Conservation (phyloP, 2,888 invertebrate species). For the Cheilosia scutellata region DNA sequence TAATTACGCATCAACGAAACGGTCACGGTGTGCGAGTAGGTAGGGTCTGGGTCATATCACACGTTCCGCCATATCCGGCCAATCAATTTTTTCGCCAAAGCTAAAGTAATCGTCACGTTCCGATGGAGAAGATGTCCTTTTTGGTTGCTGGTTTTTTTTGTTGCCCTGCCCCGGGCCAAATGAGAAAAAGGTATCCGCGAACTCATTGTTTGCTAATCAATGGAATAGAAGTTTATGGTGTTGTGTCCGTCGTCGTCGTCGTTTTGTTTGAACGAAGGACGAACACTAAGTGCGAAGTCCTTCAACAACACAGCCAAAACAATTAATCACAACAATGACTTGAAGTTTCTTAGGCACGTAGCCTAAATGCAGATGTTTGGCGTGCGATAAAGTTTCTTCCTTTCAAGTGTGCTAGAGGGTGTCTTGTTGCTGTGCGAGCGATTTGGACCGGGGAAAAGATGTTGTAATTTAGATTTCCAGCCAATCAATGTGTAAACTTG, state of each 20-base stretch:
- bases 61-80: slow-evolving; percentile 61
- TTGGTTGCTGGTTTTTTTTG: not conserved
- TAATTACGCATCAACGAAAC: slow-evolving; percentile 65
- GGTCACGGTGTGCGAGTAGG: not conserved
- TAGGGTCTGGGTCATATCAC: slow-evolving; percentile 25
- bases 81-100: slow-evolving; percentile 57
- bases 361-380: slow-evolving; percentile 70
- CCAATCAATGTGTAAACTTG: slow-evolving; percentile 68
- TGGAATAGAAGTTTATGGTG: slow-evolving; percentile 63
- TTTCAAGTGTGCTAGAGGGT: slow-evolving; percentile 19
- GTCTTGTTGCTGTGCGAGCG: not conserved
- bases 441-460: slow-evolving; percentile 15
- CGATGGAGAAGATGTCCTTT: slow-evolving; percentile 55
- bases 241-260: slow-evolving; percentile 9
- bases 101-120: slow-evolving; percentile 65
- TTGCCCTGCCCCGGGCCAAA: not conserved
- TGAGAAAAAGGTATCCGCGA: slow-evolving; percentile 63
- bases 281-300: slow-evolving; percentile 20
- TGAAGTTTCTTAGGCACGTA: slow-evolving; percentile 69
- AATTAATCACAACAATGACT: slow-evolving; percentile 75
- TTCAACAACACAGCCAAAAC: slow-evolving; percentile 56
- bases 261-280: slow-evolving; percentile 16
- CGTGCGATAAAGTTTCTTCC: slow-evolving; percentile 69
- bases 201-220: slow-evolving; percentile 74
- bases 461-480: slow-evolving; percentile 67